Conservation (phyloP, 2,113 vertebrate species). For the Hipposideros armiger region DNA sequence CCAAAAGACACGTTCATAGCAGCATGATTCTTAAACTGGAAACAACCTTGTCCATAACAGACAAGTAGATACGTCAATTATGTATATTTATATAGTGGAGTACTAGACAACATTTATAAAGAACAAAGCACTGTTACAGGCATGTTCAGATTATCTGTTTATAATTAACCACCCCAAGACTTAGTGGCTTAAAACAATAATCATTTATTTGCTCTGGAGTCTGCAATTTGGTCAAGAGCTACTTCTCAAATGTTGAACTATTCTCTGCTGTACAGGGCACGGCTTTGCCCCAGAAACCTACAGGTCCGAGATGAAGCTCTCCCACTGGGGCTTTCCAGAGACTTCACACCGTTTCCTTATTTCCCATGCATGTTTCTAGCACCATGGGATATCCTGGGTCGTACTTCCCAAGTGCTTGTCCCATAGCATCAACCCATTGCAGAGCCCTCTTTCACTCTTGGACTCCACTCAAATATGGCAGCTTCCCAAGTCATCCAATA, state of each 20-base stretch:
- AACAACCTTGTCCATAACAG: background rate
- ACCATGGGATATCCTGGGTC: background rate
- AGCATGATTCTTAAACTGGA: constrained; percentile 1
- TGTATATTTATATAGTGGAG: background rate
- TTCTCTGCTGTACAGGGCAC: background rate
- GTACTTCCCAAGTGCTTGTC: background rate
- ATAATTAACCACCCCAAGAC: background rate
- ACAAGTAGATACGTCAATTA: background rate
- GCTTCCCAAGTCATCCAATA: background rate
- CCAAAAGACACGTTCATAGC: background rate
- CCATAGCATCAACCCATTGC: too few relatives aligned
- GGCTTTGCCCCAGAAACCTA: background rate
- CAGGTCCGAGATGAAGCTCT: background rate
- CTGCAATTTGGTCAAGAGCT: background rate
- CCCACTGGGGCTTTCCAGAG: background rate
- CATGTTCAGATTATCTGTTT: background rate
- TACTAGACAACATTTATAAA: background rate
- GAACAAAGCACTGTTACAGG: background rate
- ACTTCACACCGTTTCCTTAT: background rate
- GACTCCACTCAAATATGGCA: background rate
- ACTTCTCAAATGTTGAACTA: background rate
- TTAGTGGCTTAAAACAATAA: background rate
- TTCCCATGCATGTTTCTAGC: background rate
- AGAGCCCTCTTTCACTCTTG: background rate
- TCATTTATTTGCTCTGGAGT: background rate